phyloP scores from a whole-genome alignment of 23 tunicate species.

The Ascidia mentula region DNA sequence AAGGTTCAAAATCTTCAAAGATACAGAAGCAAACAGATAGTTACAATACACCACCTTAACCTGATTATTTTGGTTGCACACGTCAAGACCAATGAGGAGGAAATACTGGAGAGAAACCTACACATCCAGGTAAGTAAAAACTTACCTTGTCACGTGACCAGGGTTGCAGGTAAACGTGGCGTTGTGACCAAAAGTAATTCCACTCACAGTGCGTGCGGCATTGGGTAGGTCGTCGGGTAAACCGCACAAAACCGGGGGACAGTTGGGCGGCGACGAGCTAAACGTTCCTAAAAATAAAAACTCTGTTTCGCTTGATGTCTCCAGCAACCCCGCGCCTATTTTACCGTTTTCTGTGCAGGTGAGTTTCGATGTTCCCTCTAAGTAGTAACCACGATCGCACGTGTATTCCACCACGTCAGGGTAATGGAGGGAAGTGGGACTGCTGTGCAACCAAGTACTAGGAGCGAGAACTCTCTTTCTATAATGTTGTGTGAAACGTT shows the following conservation, averaged over 20 bases:
- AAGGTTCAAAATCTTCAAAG: too few species aligned
- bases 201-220: constrained; percentile 11
- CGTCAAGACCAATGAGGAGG: too few species aligned
- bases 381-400: constrained; percentile 45
- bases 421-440: constrained; percentile 10
- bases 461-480: neutral
- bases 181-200: constrained; percentile 50
- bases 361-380: neutral
- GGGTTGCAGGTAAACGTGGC: constrained; percentile 45
- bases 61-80: too few species aligned
- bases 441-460: constrained; percentile 22
- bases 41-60: too few species aligned
- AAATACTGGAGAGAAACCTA: too few species aligned
- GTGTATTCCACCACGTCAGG: constrained; percentile 33
- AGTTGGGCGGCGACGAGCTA: constrained; percentile 31
- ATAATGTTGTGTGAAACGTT: too few species aligned
- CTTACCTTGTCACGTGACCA: constrained; percentile 53
- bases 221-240: constrained; percentile 20
- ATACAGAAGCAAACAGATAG: too few species aligned
- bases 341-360: constrained; percentile 35
- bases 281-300: constrained; percentile 33
- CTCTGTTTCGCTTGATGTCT: too few species aligned
- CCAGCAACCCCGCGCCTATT: too few species aligned
- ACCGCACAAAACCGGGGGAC: constrained; percentile 62
- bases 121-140: too few species aligned